Conservation (phyloP, 2,113 vertebrate species). For the Alosa alosa region DNA sequence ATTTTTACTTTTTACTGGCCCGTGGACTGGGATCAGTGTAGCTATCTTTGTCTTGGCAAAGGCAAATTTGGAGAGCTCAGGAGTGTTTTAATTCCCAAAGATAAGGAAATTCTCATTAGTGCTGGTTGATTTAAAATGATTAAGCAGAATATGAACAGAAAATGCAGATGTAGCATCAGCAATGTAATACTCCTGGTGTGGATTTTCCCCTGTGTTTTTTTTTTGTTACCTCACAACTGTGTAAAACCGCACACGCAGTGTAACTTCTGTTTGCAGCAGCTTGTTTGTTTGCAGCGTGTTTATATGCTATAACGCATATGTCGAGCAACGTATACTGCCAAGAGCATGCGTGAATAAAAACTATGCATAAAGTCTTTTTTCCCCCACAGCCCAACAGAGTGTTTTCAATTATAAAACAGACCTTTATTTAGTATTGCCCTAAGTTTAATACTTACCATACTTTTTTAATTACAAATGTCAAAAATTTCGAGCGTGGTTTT, state of each 20-base stretch:
- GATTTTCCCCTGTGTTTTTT: background rate
- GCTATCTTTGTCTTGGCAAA: conserved; percentile 7
- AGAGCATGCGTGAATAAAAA: conserved; percentile 4
- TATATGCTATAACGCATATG: conserved; percentile 6
- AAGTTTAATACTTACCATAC: background rate
- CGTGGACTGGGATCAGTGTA: background rate
- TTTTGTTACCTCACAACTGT: background rate
- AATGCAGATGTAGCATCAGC: background rate
- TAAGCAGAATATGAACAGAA: background rate
- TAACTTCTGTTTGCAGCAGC: background rate
- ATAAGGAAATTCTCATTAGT: background rate
- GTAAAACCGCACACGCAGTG: background rate
- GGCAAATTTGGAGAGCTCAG: background rate
- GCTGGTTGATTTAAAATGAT: background rate
- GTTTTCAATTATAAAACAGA: conserved; percentile 15
- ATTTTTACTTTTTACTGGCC: conserved; percentile 18
- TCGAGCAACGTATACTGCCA: conserved; percentile 8
- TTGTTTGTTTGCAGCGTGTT: conserved; percentile 8
- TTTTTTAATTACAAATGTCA: conserved; percentile 10
- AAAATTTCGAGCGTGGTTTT: background rate
- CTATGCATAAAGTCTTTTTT: background rate
- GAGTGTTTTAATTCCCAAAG: background rate
- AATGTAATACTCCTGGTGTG: background rate
- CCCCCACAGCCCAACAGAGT: background rate
- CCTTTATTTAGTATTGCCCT: background rate